A percentile compares a stretch with the other conserved stretches of the same genome.
Evolutionary conservation across 2,113 vertebrate species (phyloP).

Genomic region (Guaruba guarouba): DNA sequence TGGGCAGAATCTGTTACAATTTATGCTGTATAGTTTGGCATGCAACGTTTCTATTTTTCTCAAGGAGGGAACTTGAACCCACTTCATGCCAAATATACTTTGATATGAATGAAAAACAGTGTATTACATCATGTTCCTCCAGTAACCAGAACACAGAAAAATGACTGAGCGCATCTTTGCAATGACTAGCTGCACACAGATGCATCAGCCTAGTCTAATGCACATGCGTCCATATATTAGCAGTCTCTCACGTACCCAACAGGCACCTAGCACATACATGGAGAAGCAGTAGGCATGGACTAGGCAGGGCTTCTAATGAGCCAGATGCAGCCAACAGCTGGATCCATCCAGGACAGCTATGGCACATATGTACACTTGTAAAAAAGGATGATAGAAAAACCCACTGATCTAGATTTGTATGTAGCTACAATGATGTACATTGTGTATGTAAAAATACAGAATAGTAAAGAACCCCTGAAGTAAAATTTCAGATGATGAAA

Average conservation of each 20-base stretch:
- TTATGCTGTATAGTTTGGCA: not conserved
- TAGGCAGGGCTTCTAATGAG: not conserved
- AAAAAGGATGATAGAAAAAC: not conserved
- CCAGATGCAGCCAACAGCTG: not conserved
- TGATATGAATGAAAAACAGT: not conserved
- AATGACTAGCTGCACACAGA: not conserved
- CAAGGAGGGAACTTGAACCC: not conserved
- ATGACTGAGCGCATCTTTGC: not conserved
- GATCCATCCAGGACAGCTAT: not conserved
- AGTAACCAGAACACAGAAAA: not conserved
- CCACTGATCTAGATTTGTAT: no score
- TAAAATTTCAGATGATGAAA: not conserved
- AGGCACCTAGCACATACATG: not conserved
- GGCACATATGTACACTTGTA: not conserved
- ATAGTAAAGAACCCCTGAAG: not conserved
- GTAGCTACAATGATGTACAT: not conserved
- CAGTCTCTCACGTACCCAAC: not conserved
- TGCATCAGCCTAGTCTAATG: not conserved
- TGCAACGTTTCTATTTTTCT: not conserved
- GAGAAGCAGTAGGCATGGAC: not conserved
- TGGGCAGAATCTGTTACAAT: not conserved
- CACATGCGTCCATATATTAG: not conserved
- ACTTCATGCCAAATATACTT: not conserved
- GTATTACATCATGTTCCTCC: not conserved
- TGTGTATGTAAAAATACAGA: not conserved